Evolutionary conservation across 2,797 vertebrate genomes (phyloP), one percentile per base, ranked within the genome.

Genomic region (Rallus crepitans): DNA sequence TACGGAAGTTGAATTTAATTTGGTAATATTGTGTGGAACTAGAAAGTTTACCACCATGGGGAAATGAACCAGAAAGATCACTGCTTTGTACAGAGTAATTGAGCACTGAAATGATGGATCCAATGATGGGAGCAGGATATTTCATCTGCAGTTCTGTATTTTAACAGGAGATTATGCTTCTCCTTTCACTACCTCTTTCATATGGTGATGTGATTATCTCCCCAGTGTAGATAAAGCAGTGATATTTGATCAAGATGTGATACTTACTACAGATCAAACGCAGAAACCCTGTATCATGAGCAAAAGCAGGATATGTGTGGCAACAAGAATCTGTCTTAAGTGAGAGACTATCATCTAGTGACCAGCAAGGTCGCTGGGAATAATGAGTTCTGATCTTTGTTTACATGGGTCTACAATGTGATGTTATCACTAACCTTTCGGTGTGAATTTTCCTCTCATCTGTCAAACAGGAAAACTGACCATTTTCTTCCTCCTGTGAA

Each of bases 171-270:
- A 61, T 12, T 28, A 3, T 30, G 45, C 35, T 92, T 68, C 90
- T 93, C 59, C 89, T 92, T 84, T 89, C 90, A 55, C 60, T 79
- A 19, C 55, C 52, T 57, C 75, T 84, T 92, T 48, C 45, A 3
- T n/a, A 8, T 2, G 2, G 31, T 82, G 52, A 33, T 3, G 2
- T 20, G 6, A 78, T 1, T 76, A 42, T 53, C 52, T 82, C 59
- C 39, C 20, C 3, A 1, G 5, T 30, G 21, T 6, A 60, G 45
- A 71, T 12, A 30, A 81, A 55, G 37, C 6, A 59, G 27, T 42
- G 42, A 40, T 57, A 55, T 71, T 72, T 19, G 1, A n/a, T 52
- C 50, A 72, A 87, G 57, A 87, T 73, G 39, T 66, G 85, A 45
- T 53, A 45, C 33, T 77, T 35, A n/a, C 33, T 20, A 23, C 80